Percentiles rank a stretch among this genome's conserved stretches.
Evolutionary conservation across 2,888 invertebrate species (phyloP).

Genomic region (Thyatira batis): DNA sequence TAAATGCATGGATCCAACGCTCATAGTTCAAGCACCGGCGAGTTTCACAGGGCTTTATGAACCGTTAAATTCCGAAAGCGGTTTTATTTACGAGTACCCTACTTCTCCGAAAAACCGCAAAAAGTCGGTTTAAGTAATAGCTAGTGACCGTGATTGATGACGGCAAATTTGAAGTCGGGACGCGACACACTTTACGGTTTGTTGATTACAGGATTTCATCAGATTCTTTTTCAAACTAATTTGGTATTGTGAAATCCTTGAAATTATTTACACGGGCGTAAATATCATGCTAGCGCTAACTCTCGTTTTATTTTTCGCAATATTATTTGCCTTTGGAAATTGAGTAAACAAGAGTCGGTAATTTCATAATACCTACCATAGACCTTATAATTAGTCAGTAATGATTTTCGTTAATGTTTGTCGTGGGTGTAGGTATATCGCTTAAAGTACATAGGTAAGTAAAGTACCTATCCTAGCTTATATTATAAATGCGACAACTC

Average conservation of each 20-base stretch:
- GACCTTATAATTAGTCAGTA: too few species aligned
- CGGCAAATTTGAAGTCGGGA: not conserved
- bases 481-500: too few species aligned
- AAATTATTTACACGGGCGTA: not conserved
- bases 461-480: too few species aligned
- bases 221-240: not conserved
- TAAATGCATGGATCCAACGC: slow-evolving; percentile 2
- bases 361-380: too few species aligned
- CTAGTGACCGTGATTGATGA: not conserved
- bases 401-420: too few species aligned
- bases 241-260: not conserved
- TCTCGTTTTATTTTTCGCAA: too few species aligned
- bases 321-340: too few species aligned
- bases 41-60: slow-evolving; percentile 18
- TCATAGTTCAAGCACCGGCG: not conserved
- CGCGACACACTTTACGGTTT: not conserved
- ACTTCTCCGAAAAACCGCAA: slow-evolving; percentile 5
- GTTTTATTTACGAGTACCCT: slow-evolving; percentile 8
- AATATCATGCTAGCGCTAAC: too few species aligned
- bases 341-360: too few species aligned
- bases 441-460: too few species aligned
- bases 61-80: slow-evolving; percentile 18
- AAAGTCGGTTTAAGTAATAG: slow-evolving; percentile 1
- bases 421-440: too few species aligned
- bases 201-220: not conserved